Conservation (phyloP, 2,113 vertebrate genomes). For the Nycticryphes semicollaris region DNA sequence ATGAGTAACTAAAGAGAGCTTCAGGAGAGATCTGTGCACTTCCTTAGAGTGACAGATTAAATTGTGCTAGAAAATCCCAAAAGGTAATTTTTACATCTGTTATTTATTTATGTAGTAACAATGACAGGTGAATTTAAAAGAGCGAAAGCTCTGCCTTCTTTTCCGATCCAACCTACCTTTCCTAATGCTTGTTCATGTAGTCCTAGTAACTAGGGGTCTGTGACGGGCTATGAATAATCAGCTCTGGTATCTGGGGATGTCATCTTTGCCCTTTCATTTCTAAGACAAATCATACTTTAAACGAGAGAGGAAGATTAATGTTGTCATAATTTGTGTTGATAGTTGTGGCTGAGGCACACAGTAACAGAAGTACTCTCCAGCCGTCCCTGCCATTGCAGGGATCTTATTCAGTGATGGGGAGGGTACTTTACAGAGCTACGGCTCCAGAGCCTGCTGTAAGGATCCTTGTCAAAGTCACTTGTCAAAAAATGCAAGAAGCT, state of each 20-base stretch:
- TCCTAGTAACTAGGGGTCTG: not conserved
- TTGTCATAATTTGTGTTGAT: not conserved
- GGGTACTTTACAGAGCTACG: not conserved
- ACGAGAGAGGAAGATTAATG: not conserved
- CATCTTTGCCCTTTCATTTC: not conserved
- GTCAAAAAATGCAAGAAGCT: not conserved
- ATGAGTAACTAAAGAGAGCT: not conserved
- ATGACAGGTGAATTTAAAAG: not conserved
- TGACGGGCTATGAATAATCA: not conserved
- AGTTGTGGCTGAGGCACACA: not conserved
- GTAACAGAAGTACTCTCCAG: not conserved
- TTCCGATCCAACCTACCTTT: not conserved
- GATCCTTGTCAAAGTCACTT: not conserved
- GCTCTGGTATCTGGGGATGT: not conserved
- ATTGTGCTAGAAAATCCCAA: not conserved
- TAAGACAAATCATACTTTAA: not conserved
- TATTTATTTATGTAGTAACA: not conserved
- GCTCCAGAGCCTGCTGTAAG: not conserved
- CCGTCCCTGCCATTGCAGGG: rapidly evolving
- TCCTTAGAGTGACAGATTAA: not conserved
- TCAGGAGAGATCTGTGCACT: not conserved
- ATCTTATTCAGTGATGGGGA: not conserved
- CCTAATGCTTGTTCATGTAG: not conserved
- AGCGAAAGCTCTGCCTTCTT: not conserved
- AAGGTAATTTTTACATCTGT: not conserved